Evolutionary conservation across 1,140 invertebrate genomes (phyloP), one percentile per base, ranked within the genome.

Genomic region (Dinoponera quadriceps): DNA sequence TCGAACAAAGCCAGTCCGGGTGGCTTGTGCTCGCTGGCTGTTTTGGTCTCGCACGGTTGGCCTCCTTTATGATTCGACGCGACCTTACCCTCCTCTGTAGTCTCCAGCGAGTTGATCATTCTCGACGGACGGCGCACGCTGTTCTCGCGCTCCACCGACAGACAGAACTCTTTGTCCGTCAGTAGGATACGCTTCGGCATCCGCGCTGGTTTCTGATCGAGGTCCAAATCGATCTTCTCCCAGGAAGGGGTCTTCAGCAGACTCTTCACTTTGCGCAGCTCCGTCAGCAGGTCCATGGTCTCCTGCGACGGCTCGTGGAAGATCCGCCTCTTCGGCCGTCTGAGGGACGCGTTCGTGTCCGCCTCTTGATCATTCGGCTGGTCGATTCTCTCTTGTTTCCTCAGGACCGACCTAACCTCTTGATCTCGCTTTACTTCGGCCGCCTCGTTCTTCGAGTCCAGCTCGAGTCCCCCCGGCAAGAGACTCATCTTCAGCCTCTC

Each of bases 221-320:
- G 55, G 14, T 91, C 90, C 4, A 90, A 33, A 25, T 91, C 90
- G 38, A 44, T 44, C 68, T 90, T 92, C 54, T 93, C 93, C 51
- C 89, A 86, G 0, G 93, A 93, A 0, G 94, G 93, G 0, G 93
- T 92, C 18, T 90, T 92, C 13, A 94, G 62, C 20, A 92, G 72
- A 63, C 93, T 94, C 68, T 94, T 94, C 0, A 94, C 92, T 49
- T 89, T 92, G 9, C 91, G 88, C n/a, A 94, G 65, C 59, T 94
- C 94, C 0, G 92, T 92, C 20, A 94, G 51, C 14, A 94, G 66
- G 78, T 94, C 92, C 86, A 94, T 91, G 0, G 94, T 94, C 66
- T 94, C 93, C 72, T 94, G 93, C 0, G 93, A 94, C 2, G 93
- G 93, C 25, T 94, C 93, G 62, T 93, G 93, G n/a, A 91, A 60